phyloP scores from a whole-genome alignment of 2,888 invertebrate species.

The Pycnomerus fuliginosus region DNA sequence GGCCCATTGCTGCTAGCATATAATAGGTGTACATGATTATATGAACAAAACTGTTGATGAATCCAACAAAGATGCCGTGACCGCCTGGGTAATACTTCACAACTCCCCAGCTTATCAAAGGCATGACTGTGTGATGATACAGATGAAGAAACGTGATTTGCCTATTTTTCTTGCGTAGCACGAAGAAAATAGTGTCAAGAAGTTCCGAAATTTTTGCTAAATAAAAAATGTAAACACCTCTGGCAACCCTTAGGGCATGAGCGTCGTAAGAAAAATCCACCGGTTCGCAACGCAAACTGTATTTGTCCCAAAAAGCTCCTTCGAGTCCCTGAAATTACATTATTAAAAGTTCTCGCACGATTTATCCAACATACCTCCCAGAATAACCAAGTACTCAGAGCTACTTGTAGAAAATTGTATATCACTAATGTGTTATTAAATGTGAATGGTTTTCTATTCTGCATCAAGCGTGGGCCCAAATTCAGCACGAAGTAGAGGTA shows the following conservation, averaged over 20 bases:
- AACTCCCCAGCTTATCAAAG: slow-evolving; percentile 89
- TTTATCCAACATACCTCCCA: slow-evolving; percentile 60
- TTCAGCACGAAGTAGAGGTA: slow-evolving; percentile 71
- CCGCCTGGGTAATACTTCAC: slow-evolving; percentile 79
- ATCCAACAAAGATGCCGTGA: slow-evolving; percentile 68
- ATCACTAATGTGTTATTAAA: slow-evolving; percentile 74
- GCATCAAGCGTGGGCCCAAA: slow-evolving; percentile 85
- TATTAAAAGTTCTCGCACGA: slow-evolving; percentile 8
- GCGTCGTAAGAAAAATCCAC: slow-evolving; percentile 79
- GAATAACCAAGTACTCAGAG: slow-evolving; percentile 78
- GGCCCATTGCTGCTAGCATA: slow-evolving; percentile 73
- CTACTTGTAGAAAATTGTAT: slow-evolving; percentile 86
- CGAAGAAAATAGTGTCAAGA: slow-evolving; percentile 90
- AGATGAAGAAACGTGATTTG: slow-evolving; percentile 90
- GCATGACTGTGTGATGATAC: slow-evolving; percentile 95
- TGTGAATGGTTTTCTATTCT: slow-evolving; percentile 77
- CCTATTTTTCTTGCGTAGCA: slow-evolving; percentile 84
- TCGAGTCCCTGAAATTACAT: slow-evolving; percentile 63
- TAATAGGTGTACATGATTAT: slow-evolving; percentile 83
- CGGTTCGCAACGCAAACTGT: slow-evolving; percentile 89
- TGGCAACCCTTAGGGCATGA: slow-evolving; percentile 73
- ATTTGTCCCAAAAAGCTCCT: slow-evolving; percentile 76
- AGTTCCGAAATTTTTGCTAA: slow-evolving; percentile 88
- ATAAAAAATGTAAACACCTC: slow-evolving; percentile 82
- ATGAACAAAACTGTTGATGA: slow-evolving; percentile 75